phyloP scores from a whole-genome alignment of 2,797 vertebrate species.

The Sebastes minor region DNA sequence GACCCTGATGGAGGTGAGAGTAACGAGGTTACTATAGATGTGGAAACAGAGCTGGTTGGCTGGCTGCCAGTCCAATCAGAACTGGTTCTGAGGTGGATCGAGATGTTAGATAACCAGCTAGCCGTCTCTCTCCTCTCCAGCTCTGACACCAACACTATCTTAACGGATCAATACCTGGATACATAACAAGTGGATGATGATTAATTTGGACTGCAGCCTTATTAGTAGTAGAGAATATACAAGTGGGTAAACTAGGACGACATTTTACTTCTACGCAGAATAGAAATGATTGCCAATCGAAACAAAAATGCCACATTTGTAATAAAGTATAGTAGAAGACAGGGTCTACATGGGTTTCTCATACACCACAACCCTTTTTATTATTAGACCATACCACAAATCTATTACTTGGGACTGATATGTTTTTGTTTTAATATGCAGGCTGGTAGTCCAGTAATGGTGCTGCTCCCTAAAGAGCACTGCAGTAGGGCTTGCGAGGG shows the following conservation, averaged over 20 bases:
- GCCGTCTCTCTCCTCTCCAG: neutral
- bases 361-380: neutral
- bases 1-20: neutral
- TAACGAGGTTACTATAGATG: neutral
- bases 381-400: neutral
- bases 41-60: neutral
- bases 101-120: slow-evolving; percentile 13
- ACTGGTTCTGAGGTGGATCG: neutral
- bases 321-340: neutral
- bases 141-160: neutral
- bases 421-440: no score
- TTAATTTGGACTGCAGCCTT: neutral
- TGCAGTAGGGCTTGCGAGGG: neutral
- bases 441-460: neutral
- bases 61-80: slow-evolving; percentile 1
- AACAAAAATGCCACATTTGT: neutral
- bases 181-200: neutral
- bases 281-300: neutral
- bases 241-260: neutral
- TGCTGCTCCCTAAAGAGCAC: neutral
- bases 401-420: neutral
- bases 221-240: neutral
- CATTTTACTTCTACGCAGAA: neutral
- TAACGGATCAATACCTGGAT: slow-evolving; percentile 7
- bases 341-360: neutral